Base-by-base conservation (phyloP, 2,113 vertebrate species). In the Oncorhynchus kisutch region DNA sequence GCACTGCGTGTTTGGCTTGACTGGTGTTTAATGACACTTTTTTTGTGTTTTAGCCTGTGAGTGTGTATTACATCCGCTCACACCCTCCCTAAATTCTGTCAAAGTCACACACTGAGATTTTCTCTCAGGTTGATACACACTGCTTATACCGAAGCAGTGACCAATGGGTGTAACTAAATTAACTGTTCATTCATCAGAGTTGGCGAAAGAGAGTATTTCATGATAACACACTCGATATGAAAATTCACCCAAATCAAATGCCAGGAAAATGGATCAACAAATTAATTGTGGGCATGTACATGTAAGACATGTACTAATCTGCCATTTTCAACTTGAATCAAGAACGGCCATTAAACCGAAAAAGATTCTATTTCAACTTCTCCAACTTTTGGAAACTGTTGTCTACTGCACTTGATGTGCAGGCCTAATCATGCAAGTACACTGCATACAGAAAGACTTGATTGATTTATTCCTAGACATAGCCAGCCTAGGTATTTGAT, bases 31-130 rank as follows among this genome's bases (percentile, higher is more conserved):
- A 39, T 85, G 51, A 78, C 73, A 76, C 71, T 39, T 4, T 57
- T 34, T 45, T 62, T 67, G 51, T 31, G 6, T 79, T 71, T 77
- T 81, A 72, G 20, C 64, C 57, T 13, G 59, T 67, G 64, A 86
- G 87, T 82, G 84, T 87, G 87, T 3, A 14, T 68, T 24, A 67
- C 65, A 67, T 77, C 79, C 73, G 74, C 70, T 78, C 77, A 68
- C 57, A 71, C 73, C 72, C 60, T 65, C 60, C 16, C 34, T 49
- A 66, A 60, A 49, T 51, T 49, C 62, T n/a, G 49, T 24, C 31
- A 13, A 57, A 71, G 65, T 24, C 45, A 73, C 66, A 54, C 24
- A 3, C 22, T 72, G 68, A 6, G 67, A 27, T 8, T 4, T 8
- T 4, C 22, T 67, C 66, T 51, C 20, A 14, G 6, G 31, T 45